Base-by-base conservation (phyloP, 2,888 invertebrate genomes). In the Lamproptera curius region DNA sequence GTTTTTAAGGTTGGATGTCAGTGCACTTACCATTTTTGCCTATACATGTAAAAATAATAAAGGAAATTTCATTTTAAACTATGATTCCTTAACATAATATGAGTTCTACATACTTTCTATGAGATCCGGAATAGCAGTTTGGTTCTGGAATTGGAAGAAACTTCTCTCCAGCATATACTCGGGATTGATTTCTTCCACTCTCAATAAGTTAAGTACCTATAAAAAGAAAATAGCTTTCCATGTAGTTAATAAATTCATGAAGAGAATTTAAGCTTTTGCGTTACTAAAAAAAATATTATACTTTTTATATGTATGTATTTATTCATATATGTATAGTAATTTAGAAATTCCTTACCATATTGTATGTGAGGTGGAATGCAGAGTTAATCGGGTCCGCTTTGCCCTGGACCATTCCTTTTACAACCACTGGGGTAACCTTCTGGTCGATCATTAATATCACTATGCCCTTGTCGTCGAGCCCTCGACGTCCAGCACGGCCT, bases 61-160 rank as follows among this genome's bases (percentile, higher is more conserved):
- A 20, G 4, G 6, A 20, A 20, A 20, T 20, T 20, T 5, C 6
- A 5, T 3, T 20, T 20, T 20, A 5, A 6, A 20, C 6, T 3
- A 20, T 5, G 6, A 20, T 20, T 4, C 2, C 6, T 8, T 1
- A 33, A 36, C 10, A 28, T 36, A 13, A 23, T 16, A 16, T 20
- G 4, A 23, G 3, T 17, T 37, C 1, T 41, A 88, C 91, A 89
- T 83, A 96, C 97, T 92, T 56, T 96, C 93, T 66, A 94, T 93
- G 10, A 98, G 89, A 35, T 93, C 92, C 0, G 99, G 99, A 65
- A 99, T 96, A 11, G 94, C 91, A 0, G 97, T 93, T 82, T 98
- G 98, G 85, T 99, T 99, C 87, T 99, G 99, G 71, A 99, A 99
- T 81, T 99, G 99, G 81, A 94, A 98, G 86, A 99, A 99, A 61